These are phyloP conservation scores for Notocelia uddmanniana DNA, from an alignment of 2,888 invertebrate species.

Conservation along the genomic window DNA sequence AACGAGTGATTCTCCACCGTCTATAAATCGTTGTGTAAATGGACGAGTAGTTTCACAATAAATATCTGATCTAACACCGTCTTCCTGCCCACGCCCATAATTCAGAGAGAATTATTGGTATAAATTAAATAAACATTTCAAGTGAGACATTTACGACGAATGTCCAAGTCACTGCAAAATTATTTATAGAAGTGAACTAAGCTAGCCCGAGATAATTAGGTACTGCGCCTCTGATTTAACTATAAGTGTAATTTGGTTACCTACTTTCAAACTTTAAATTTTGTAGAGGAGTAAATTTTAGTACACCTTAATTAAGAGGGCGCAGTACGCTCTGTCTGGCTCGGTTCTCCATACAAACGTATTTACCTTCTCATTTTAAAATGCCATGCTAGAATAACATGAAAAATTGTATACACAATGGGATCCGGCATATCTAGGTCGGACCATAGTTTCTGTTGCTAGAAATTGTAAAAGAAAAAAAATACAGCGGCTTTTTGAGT, in stretches of 20 bases:
- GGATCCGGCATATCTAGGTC: too few species aligned
- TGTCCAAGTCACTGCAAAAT: conserved; percentile 72
- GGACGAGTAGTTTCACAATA: conserved; percentile 77
- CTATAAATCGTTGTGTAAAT: conserved; percentile 77
- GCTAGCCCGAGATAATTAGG: conserved; percentile 62
- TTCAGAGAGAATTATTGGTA: conserved; percentile 80
- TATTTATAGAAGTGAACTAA: conserved; percentile 67
- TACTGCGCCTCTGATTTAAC: conserved; percentile 22
- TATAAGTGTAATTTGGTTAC: not conserved
- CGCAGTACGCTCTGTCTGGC: too few species aligned
- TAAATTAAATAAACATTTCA: conserved; percentile 84
- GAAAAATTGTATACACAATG: too few species aligned
- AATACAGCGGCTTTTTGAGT: too few species aligned
- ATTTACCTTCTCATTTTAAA: too few species aligned
- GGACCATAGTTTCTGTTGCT: too few species aligned
- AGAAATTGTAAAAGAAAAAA: too few species aligned
- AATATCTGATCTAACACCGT: conserved; percentile 81
- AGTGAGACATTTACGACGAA: conserved; percentile 76
- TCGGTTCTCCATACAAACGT: too few species aligned
- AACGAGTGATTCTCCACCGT: conserved; percentile 50
- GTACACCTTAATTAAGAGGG: too few species aligned
- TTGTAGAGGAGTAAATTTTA: not conserved
- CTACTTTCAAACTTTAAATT: too few species aligned
- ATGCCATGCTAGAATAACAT: too few species aligned
- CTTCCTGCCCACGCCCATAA: conserved; percentile 82